phyloP scores from a whole-genome alignment of 2,113 vertebrate species.

The Gadus macrocephalus region DNA sequence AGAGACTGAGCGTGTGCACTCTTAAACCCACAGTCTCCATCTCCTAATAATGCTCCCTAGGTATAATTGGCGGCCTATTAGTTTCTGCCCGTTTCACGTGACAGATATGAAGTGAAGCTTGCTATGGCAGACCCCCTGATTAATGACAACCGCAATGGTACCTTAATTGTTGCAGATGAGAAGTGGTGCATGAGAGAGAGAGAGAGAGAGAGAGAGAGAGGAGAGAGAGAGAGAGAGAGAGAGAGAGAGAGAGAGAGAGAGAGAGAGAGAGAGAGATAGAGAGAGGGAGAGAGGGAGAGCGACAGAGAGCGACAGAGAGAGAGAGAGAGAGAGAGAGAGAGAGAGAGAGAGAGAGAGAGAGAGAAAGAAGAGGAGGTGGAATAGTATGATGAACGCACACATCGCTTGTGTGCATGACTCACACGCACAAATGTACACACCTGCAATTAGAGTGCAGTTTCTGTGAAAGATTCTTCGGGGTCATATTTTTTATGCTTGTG shows the following conservation, averaged over 20 bases:
- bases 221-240: no score
- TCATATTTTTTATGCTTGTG: no score
- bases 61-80: slow-evolving; percentile 94
- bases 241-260: no score
- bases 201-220: slow-evolving; percentile 18
- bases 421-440: neutral
- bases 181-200: slow-evolving; percentile 54
- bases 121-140: slow-evolving; percentile 85
- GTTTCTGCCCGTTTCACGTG: slow-evolving; percentile 91
- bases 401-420: neutral
- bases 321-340: slow-evolving; percentile 11
- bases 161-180: slow-evolving; percentile 90
- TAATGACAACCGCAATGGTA: slow-evolving; percentile 93
- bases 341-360: slow-evolving; percentile 1
- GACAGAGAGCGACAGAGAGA: no score
- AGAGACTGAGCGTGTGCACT: slow-evolving; percentile 45
- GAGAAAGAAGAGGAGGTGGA: neutral
- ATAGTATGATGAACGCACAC: neutral
- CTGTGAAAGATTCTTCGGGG: neutral
- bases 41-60: slow-evolving; percentile 77
- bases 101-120: slow-evolving; percentile 97
- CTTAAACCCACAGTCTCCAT: slow-evolving; percentile 74
- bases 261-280: no score
- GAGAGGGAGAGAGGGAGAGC: no score
- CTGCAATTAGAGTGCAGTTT: neutral